Evolutionary conservation across 2,888 invertebrate genomes (phyloP), one percentile per base, ranked within the genome.

Genomic region (Pollenia amentaria): DNA sequence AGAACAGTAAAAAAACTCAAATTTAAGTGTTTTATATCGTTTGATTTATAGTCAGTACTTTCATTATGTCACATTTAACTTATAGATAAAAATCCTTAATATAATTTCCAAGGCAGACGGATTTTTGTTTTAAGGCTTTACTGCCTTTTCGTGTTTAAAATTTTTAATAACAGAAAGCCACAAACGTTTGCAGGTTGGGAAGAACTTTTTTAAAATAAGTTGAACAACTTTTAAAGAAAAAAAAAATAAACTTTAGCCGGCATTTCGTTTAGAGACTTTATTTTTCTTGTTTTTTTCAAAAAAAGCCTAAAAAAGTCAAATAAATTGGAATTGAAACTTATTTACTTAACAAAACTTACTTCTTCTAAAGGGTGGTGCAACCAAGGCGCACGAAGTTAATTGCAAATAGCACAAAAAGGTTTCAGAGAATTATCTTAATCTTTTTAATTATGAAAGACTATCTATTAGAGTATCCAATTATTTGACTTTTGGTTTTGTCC

Each of bases 341-440:
- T 87, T 87, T 77, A 80, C 53, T 69, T 76, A 62, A 38, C 76
- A 76, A 69, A 69, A 82, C 78, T 78, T 67, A 16, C 3, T 29
- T 29, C 3, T 29, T 29, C 29, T 29, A n/a, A n/a, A n/a, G n/a
- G n/a, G n/a, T n/a, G n/a, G n/a, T n/a, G n/a, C n/a, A n/a, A n/a
- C n/a, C n/a, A n/a, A n/a, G n/a, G n/a, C n/a, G n/a, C n/a, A n/a
- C n/a, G n/a, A n/a, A n/a, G n/a, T n/a, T n/a, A n/a, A n/a, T n/a
- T n/a, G n/a, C n/a, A n/a, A n/a, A n/a, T n/a, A n/a, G n/a, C n/a
- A n/a, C n/a, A n/a, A n/a, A n/a, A n/a, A n/a, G n/a, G n/a, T n/a
- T n/a, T n/a, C n/a, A n/a, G n/a, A n/a, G n/a, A n/a, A n/a, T n/a
- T n/a, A n/a, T n/a, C n/a, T n/a, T n/a, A n/a, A n/a, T n/a, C n/a